Evolutionary conservation across 2,797 vertebrate genomes (phyloP).

Genomic region (Squalus acanthias): DNA sequence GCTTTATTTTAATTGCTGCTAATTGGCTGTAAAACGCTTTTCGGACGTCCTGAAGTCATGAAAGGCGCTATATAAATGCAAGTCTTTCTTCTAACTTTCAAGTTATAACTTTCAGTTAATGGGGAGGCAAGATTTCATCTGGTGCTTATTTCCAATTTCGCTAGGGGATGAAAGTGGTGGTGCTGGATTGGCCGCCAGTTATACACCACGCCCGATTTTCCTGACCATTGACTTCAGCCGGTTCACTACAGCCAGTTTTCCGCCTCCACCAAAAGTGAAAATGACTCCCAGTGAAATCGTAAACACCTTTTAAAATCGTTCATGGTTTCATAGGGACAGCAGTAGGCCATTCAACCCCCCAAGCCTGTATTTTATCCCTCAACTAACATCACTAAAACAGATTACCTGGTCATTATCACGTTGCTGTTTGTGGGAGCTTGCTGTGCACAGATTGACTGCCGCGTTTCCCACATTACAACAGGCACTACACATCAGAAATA

Average conservation of each 20-base stretch:
- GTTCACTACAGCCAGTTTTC: background rate
- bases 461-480: background rate
- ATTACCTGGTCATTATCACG: background rate
- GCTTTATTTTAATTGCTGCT: too few relatives aligned
- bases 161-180: too few relatives aligned
- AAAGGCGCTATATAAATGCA: too few relatives aligned
- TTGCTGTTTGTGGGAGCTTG: background rate
- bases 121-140: too few relatives aligned
- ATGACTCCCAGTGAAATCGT: background rate
- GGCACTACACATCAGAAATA: background rate
- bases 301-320: background rate
- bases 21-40: too few relatives aligned
- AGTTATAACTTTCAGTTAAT: too few relatives aligned
- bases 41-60: too few relatives aligned
- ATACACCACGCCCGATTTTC: too few relatives aligned
- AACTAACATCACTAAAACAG: background rate
- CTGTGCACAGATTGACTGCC: background rate
- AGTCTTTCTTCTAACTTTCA: too few relatives aligned
- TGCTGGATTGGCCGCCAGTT: background rate
- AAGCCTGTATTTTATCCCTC: background rate
- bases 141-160: too few relatives aligned
- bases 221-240: background rate
- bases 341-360: background rate
- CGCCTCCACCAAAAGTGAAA: background rate
- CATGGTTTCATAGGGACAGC: background rate